These are phyloP conservation scores for Clarias macrocephalus DNA, from an alignment of 2,113 vertebrate genomes.

Conservation along the genomic window DNA sequence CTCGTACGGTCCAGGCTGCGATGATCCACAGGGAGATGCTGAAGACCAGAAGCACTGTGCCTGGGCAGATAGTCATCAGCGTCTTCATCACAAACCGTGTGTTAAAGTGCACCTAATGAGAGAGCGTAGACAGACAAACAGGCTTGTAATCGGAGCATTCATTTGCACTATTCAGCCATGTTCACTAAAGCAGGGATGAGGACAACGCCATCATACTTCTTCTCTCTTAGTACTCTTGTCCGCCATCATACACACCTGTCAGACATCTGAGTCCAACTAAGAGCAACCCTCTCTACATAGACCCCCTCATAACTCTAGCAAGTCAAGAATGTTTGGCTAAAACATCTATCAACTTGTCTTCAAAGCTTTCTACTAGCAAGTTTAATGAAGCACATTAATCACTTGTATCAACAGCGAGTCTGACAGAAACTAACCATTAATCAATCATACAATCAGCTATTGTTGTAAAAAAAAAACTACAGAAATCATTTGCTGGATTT, in stretches of 20 bases:
- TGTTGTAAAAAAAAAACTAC: constrained; percentile 1
- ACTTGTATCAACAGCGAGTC: constrained; percentile 27
- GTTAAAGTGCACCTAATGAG: constrained; percentile 97
- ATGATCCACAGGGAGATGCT: constrained; percentile 99
- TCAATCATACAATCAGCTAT: constrained; percentile 39
- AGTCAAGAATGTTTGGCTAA: not conserved
- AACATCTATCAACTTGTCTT: constrained; percentile 30
- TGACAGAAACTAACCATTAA: constrained; percentile 24
- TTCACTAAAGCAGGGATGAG: not conserved
- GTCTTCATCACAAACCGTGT: constrained; percentile 99
- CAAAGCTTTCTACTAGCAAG: constrained; percentile 9
- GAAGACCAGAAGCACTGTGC: constrained; percentile 96
- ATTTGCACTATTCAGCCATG: not conserved
- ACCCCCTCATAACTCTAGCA: constrained; percentile 10
- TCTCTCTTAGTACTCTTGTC: too few species aligned
- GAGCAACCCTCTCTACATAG: not conserved
- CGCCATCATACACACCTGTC: not conserved
- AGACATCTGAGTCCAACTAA: not conserved
- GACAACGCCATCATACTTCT: not conserved
- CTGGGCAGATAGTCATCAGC: constrained; percentile 97
- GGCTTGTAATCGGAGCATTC: not conserved
- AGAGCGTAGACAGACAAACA: constrained; percentile 64
- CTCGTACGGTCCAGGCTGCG: constrained; percentile 95
- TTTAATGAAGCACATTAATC: constrained; percentile 36
- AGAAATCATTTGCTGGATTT: constrained; percentile 17